phyloP scores from a whole-genome alignment of 2,888 invertebrate genomes.

The Drosophila picticornis region DNA sequence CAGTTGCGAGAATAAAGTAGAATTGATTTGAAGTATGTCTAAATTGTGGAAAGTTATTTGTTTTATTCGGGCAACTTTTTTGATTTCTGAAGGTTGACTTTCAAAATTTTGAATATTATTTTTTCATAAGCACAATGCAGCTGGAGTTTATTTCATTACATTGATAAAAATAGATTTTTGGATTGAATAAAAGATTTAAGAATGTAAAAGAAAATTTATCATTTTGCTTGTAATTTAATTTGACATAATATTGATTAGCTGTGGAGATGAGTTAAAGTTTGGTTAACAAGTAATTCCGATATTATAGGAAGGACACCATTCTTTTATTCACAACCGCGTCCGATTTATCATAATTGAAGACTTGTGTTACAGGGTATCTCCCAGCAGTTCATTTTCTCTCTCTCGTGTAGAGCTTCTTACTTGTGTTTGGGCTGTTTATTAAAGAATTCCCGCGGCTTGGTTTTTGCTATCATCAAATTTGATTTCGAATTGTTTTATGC shows the following conservation, averaged over 20 bases:
- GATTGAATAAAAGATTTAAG: neutral
- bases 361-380: neutral
- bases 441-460: constrained; percentile 70
- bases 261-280: neutral
- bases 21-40: too few relatives aligned
- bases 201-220: neutral
- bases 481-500: constrained; percentile 77
- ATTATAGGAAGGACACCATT: neutral
- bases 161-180: too few relatives aligned
- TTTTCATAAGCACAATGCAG: too few relatives aligned
- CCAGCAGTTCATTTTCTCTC: too few relatives aligned
- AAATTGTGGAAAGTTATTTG: too few relatives aligned
- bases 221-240: neutral
- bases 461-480: constrained; percentile 77
- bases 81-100: too few relatives aligned
- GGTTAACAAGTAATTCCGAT: neutral
- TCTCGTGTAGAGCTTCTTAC: neutral
- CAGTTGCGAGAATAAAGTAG: too few relatives aligned
- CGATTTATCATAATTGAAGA: neutral
- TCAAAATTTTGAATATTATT: too few relatives aligned
- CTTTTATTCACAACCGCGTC: neutral
- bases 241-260: neutral
- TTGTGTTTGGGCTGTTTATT: constrained; percentile 63
- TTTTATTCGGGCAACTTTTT: too few relatives aligned
- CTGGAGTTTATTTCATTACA: neutral